A percentile compares a stretch with the other conserved stretches of the same genome.
These are phyloP conservation scores for Rhinella marina DNA, from an alignment of 2,797 vertebrate genomes.

Conservation along the genomic window DNA sequence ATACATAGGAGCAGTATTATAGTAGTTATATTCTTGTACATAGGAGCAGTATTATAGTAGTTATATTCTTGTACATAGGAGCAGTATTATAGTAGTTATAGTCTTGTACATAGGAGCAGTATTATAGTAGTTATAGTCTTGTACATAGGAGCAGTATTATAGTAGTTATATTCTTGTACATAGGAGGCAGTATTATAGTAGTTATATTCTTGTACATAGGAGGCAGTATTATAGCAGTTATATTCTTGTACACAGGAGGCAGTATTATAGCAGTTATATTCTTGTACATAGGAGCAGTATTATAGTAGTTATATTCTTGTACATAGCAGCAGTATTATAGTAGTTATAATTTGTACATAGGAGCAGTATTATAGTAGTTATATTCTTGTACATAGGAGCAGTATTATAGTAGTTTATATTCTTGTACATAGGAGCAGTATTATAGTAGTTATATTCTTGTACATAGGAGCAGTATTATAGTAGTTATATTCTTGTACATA, in stretches of 20 bases:
- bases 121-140: neutral
- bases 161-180: neutral
- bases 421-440: conserved; percentile 20
- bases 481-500: conserved; percentile 14
- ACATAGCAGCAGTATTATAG: neutral
- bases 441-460: conserved; percentile 14
- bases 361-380: conserved; percentile 18
- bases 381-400: conserved; percentile 13
- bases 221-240: neutral
- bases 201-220: neutral
- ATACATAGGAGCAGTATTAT: no score
- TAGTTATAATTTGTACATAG: conserved; percentile 16
- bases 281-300: neutral
- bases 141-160: conserved; percentile 3
- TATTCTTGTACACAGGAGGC: neutral
- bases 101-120: neutral
- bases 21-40: no score
- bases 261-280: no score
- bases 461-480: conserved; percentile 5
- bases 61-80: no score
- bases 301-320: conserved; percentile 13
- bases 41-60: no score
- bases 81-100: no score
- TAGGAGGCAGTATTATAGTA: neutral
- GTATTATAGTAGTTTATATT: conserved; percentile 19